phyloP scores from a whole-genome alignment of 37 sponge, comb jelly and placozoan genomes.

The Diacarnus erythraeanus region DNA sequence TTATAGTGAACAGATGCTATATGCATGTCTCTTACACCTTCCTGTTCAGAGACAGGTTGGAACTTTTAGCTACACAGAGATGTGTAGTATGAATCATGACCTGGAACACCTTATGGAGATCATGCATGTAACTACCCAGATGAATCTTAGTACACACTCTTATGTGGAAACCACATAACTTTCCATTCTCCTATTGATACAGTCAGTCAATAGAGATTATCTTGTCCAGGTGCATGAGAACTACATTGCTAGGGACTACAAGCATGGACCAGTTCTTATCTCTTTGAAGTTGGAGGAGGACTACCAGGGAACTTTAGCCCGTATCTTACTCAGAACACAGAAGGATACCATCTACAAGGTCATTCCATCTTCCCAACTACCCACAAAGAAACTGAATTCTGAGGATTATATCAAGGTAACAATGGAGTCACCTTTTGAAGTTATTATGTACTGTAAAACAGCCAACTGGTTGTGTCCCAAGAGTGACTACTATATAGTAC shows the following conservation, averaged over 20 bases:
- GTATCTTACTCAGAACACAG: slow-evolving; percentile 47
- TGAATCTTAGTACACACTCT: too few relatives aligned
- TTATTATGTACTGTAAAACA: too few relatives aligned
- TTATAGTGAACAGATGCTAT: not conserved
- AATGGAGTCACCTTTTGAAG: too few relatives aligned
- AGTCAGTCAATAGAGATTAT: too few relatives aligned
- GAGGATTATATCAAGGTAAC: slow-evolving; percentile 44
- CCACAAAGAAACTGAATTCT: slow-evolving; percentile 9
- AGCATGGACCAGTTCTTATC: slow-evolving; percentile 37
- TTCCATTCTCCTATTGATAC: too few relatives aligned
- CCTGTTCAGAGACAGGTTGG: too few relatives aligned
- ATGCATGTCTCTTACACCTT: too few relatives aligned
- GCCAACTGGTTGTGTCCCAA: too few relatives aligned
- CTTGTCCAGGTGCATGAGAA: slow-evolving; percentile 54
- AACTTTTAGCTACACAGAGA: not conserved
- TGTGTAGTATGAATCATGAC: not conserved
- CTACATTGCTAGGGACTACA: slow-evolving; percentile 43
- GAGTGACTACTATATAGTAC: too few relatives aligned
- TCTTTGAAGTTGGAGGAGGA: slow-evolving; percentile 54
- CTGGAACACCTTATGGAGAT: too few relatives aligned
- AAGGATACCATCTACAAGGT: slow-evolving; percentile 38
- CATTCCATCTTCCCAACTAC: slow-evolving; percentile 25
- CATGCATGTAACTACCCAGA: too few relatives aligned
- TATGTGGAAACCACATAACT: too few relatives aligned
- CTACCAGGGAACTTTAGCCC: slow-evolving; percentile 23